Percentiles rank a stretch among this genome's conserved stretches.
Evolutionary conservation across 2,888 invertebrate genomes (phyloP).

Genomic region (Venusia cambrica): DNA sequence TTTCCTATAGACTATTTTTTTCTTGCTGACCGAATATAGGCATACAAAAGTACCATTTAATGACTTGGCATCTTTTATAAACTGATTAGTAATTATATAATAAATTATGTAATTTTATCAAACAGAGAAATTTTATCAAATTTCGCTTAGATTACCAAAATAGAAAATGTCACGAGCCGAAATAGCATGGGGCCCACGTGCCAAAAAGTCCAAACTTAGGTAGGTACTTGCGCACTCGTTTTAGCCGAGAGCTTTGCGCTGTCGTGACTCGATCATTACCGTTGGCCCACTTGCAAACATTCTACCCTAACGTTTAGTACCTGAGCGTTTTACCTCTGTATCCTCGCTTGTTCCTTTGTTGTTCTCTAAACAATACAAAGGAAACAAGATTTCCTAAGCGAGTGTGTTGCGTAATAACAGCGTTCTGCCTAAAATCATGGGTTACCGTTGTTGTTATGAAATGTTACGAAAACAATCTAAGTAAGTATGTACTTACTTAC

Average conservation of each 20-base stretch:
- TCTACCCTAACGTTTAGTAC: constrained; percentile 39
- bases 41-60: too few relatives aligned
- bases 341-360: constrained; percentile 33
- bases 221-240: constrained; percentile 29
- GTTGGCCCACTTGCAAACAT: constrained; percentile 49
- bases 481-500: too few relatives aligned
- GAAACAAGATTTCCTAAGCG: constrained; percentile 19
- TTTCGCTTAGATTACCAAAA: constrained; percentile 19
- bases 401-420: constrained; percentile 13
- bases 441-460: too few relatives aligned
- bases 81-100: too few relatives aligned
- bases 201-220: constrained; percentile 25
- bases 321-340: constrained; percentile 32
- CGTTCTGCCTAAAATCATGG: too few relatives aligned
- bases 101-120: too few relatives aligned
- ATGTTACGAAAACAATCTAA: too few relatives aligned
- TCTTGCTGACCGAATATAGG: too few relatives aligned
- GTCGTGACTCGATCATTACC: constrained; percentile 53
- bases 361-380: constrained; percentile 23
- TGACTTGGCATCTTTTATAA: too few relatives aligned
- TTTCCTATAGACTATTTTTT: too few relatives aligned
- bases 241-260: constrained; percentile 41
- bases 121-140: too few relatives aligned
- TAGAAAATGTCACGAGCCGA: constrained; percentile 15
- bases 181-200: constrained; percentile 30